Conservation (phyloP, 2,113 vertebrate species). For the Crotalus helleri region DNA sequence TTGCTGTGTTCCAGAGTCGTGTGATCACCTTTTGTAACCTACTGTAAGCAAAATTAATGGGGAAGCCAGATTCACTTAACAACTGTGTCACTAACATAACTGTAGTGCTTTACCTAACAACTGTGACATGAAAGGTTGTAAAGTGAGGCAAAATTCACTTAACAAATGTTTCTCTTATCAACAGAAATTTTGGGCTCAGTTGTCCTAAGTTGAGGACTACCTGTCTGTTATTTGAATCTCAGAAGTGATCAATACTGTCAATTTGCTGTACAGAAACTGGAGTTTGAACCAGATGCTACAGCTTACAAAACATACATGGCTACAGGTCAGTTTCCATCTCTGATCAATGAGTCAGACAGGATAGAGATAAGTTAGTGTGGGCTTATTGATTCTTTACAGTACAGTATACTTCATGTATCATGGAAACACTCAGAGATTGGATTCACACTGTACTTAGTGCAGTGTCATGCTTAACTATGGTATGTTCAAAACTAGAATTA, state of each 20-base stretch:
- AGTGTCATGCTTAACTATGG: not conserved
- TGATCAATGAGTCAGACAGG: not conserved
- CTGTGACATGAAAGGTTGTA: not conserved
- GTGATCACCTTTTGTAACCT: too few species aligned
- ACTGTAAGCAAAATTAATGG: not conserved
- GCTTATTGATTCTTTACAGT: not conserved
- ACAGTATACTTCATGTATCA: not conserved
- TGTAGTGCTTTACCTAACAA: not conserved
- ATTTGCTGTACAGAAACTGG: not conserved
- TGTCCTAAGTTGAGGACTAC: not conserved
- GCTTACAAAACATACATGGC: not conserved
- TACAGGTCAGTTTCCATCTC: not conserved
- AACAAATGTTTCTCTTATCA: not conserved
- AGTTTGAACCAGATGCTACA: not conserved
- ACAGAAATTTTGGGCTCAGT: not conserved
- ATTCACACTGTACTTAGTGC: not conserved
- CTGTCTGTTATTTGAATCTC: not conserved
- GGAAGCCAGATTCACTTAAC: not conserved
- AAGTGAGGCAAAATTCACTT: not conserved
- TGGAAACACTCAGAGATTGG: not conserved
- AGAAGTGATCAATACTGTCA: not conserved
- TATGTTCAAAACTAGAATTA: not conserved
- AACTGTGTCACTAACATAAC: not conserved
- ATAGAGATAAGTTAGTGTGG: not conserved
- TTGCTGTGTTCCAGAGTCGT: too few species aligned